phyloP scores from a whole-genome alignment of 2,888 invertebrate species.

The Scrobipalpa costella region DNA sequence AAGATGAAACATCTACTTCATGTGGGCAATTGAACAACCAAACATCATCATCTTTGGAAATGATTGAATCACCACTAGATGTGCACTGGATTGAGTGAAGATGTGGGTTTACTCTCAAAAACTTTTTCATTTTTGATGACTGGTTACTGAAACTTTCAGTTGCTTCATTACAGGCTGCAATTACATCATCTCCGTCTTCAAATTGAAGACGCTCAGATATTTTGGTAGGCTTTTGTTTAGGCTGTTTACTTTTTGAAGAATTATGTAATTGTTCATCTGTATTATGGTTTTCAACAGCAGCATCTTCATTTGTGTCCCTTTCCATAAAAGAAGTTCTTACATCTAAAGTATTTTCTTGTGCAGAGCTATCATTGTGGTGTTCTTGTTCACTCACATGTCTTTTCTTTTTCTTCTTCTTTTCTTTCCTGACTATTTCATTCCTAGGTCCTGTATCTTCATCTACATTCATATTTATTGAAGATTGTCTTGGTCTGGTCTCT shows the following conservation, averaged over 20 bases:
- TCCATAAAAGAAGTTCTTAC: conserved; percentile 23
- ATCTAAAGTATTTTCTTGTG: conserved; percentile 37
- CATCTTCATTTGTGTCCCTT: conserved; percentile 5
- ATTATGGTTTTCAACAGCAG: not conserved
- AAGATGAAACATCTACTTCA: conserved; percentile 48
- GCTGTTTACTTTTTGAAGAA: not conserved
- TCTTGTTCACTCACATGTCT: conserved; percentile 29
- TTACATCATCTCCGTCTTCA: conserved; percentile 53
- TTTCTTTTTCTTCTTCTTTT: conserved; percentile 31
- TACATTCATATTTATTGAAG: conserved; percentile 33
- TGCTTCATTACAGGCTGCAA: conserved; percentile 18
- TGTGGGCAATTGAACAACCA: conserved; percentile 62
- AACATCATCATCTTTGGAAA: conserved; percentile 59
- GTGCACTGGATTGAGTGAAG: conserved; percentile 41
- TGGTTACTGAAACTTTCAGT: conserved; percentile 23
- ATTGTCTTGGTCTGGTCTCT: conserved; percentile 37
- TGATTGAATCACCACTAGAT: conserved; percentile 32
- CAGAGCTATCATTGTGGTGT: conserved; percentile 29
- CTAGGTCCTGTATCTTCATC: conserved; percentile 27
- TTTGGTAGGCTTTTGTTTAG: conserved; percentile 31
- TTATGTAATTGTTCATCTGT: not conserved
- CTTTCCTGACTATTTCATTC: conserved; percentile 22
- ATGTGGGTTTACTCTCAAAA: conserved; percentile 45
- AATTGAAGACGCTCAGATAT: conserved; percentile 58
- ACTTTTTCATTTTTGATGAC: conserved; percentile 45